These are phyloP conservation scores for Orcinus orca DNA, from an alignment of 2,113 vertebrate species.

Conservation along the genomic window DNA sequence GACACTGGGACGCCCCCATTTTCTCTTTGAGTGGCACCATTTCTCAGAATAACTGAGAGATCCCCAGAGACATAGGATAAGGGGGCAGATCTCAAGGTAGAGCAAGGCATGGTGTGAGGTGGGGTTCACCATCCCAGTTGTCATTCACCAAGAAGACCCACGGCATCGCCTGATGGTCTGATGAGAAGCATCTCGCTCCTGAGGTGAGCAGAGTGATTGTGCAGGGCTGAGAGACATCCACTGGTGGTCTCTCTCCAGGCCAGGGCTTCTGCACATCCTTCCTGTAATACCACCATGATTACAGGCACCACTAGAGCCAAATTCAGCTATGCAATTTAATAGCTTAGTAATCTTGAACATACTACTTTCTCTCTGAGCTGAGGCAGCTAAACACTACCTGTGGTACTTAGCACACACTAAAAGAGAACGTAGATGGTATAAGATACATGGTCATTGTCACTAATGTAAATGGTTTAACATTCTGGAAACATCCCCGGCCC, in stretches of 20 bases:
- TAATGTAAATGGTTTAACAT: background rate
- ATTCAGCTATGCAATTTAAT: too few species aligned
- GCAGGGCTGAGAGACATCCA: rapidly evolving
- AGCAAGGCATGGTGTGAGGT: background rate
- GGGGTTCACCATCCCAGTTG: too few species aligned
- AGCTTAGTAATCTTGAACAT: background rate
- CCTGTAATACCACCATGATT: rapidly evolving
- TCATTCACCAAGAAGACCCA: rapidly evolving
- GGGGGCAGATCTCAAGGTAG: background rate
- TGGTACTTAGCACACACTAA: background rate
- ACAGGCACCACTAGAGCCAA: background rate
- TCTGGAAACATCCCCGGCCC: background rate
- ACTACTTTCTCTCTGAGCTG: background rate
- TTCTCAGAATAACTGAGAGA: background rate
- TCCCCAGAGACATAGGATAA: background rate
- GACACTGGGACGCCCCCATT: too few species aligned
- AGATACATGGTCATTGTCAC: background rate
- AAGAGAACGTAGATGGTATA: background rate
- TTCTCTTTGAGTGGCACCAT: background rate
- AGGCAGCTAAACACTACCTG: background rate
- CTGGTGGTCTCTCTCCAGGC: background rate
- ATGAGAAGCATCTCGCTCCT: too few species aligned
- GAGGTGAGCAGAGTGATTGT: rapidly evolving
- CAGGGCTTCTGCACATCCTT: rapidly evolving
- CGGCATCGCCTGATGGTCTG: background rate